Evolutionary conservation across 2,888 invertebrate species (phyloP).

Genomic region (Tenthredo livida): DNA sequence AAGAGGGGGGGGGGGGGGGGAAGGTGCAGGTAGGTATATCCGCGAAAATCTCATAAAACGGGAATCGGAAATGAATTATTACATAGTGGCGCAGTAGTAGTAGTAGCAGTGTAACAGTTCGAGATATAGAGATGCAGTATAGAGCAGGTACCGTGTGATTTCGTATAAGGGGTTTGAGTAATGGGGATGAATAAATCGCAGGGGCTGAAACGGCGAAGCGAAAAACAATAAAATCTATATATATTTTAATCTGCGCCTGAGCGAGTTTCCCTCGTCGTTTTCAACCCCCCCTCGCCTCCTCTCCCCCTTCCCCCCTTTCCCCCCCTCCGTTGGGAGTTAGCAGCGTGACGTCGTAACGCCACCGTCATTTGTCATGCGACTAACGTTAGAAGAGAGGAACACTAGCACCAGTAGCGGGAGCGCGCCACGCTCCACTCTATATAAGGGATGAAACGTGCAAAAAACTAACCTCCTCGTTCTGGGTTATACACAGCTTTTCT

Average conservation of each 20-base stretch:
- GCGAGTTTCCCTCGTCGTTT: conserved; percentile 53
- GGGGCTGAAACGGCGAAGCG: conserved; percentile 61
- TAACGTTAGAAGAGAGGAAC: conserved; percentile 51
- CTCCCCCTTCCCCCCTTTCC: no score
- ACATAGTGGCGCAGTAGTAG: neutral
- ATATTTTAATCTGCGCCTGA: conserved; percentile 73
- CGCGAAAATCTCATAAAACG: conserved; percentile 57
- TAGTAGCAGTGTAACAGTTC: no score
- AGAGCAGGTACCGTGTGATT: conserved; percentile 60
- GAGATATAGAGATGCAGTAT: conserved; percentile 26
- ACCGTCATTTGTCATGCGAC: conserved; percentile 70
- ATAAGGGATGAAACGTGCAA: conserved; percentile 65
- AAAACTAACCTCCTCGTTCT: conserved; percentile 59
- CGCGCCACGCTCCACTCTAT: conserved; percentile 15
- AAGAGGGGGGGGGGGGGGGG: no score
- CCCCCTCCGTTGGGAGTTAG: conserved; percentile 59
- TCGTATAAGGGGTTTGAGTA: conserved; percentile 67
- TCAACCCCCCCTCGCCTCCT: no score
- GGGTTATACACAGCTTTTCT: conserved; percentile 28
- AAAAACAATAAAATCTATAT: conserved; percentile 75
- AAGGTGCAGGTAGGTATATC: neutral
- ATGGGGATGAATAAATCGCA: conserved; percentile 71
- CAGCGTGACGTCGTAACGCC: conserved; percentile 55
- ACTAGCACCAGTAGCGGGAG: neutral
- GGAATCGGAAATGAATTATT: conserved; percentile 57